phyloP scores from a whole-genome alignment of 2,888 invertebrate genomes.

The Cryptocheilus praepositus region DNA sequence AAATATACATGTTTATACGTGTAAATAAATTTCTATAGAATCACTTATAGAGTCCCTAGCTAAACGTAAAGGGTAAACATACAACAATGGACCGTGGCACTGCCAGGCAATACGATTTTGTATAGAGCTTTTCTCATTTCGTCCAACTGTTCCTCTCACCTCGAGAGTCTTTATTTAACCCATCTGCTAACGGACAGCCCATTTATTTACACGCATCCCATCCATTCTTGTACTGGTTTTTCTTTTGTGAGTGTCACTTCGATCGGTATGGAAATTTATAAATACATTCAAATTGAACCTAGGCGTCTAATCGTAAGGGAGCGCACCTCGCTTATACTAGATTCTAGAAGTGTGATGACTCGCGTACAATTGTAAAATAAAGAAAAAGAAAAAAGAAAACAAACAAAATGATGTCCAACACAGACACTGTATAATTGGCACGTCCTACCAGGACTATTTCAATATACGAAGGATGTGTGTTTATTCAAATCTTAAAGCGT shows the following conservation, averaged over 20 bases:
- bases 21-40: slow-evolving; percentile 27
- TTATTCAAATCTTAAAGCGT: slow-evolving; percentile 7
- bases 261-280: slow-evolving; percentile 16
- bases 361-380: not conserved
- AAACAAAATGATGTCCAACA: slow-evolving; percentile 10
- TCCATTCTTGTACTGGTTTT: slow-evolving; percentile 28
- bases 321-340: not conserved
- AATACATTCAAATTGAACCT: slow-evolving; percentile 11
- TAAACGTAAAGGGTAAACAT: slow-evolving; percentile 52
- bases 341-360: slow-evolving; percentile 5
- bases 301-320: not conserved
- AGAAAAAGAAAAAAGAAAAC: slow-evolving; percentile 16
- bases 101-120: slow-evolving; percentile 34
- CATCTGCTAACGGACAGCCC: slow-evolving; percentile 10
- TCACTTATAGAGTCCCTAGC: slow-evolving; percentile 52
- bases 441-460: slow-evolving; percentile 20
- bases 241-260: slow-evolving; percentile 15
- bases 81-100: slow-evolving; percentile 50
- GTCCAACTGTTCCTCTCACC: slow-evolving; percentile 30
- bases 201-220: slow-evolving; percentile 26
- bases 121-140: slow-evolving; percentile 19
- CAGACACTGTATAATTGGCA: slow-evolving; percentile 32
- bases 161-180: slow-evolving; percentile 22
- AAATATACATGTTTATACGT: slow-evolving; percentile 15
- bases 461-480: slow-evolving; percentile 19